Evolutionary conservation across 2,113 vertebrate genomes (phyloP).

Genomic region (Anhinga rufa): DNA sequence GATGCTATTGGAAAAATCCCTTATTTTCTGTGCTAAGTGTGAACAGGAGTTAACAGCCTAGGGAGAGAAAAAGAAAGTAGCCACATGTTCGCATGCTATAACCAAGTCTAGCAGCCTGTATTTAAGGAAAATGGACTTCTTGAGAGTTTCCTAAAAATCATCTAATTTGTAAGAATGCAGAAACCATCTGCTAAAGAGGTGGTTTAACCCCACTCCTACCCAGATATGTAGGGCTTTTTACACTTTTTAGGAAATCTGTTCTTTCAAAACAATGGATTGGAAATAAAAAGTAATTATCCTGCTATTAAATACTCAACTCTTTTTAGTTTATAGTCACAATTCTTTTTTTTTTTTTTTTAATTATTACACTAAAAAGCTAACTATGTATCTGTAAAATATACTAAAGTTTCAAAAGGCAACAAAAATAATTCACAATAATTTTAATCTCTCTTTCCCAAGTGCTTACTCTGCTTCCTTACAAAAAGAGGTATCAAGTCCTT

Average conservation of each 20-base stretch:
- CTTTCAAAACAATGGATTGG: not conserved
- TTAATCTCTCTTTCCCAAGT: not conserved
- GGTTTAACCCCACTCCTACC: not conserved
- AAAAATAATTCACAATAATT: not conserved
- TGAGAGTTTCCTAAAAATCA: not conserved
- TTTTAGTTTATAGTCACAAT: not conserved
- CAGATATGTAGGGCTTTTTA: not conserved
- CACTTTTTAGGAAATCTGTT: not conserved
- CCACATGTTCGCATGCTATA: accelerated
- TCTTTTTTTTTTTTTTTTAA: not conserved
- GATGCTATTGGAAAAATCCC: not conserved
- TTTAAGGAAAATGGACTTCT: not conserved
- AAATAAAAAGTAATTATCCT: not conserved
- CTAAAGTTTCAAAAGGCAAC: not conserved
- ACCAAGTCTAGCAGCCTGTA: not conserved
- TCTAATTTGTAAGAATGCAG: not conserved
- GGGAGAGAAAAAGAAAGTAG: not conserved
- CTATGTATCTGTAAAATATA: not conserved
- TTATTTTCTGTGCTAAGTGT: not conserved
- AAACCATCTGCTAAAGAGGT: not conserved
- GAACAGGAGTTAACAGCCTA: not conserved
- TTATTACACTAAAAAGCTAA: not conserved
- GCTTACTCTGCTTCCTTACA: not conserved
- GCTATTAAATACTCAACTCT: not conserved
- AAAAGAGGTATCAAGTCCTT: not conserved